Base-by-base conservation (phyloP, 2,797 vertebrate genomes). In the Etheostoma perlongum region DNA sequence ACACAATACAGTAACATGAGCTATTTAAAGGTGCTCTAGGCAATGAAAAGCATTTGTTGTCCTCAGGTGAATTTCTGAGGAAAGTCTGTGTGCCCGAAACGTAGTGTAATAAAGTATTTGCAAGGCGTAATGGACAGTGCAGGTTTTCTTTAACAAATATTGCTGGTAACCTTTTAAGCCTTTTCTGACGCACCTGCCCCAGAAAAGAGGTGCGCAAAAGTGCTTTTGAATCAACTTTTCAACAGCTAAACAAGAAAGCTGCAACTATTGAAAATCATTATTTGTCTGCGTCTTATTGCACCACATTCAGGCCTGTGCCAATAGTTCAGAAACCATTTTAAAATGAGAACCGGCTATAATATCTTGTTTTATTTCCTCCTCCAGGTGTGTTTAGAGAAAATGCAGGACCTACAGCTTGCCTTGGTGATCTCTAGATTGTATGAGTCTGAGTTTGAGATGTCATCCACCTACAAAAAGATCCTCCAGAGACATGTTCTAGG, bases 311-410 rank as follows among this genome's bases (percentile, higher is more conserved):
- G 44, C 25, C 11, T 67, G 49, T 65, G 9, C 36, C 52, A 55
- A 13, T 30, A 42, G 18, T 14, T 48, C n/a, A 59, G 52, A 81
- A 60, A 60, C 3, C 8, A 2, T 48, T 61, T 59, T 55, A 8
- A 64, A 70, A 25, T 51, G 2, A 46, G 23, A 59, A 48, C 9
- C 0, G 3, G 30, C 51, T 74, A 14, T 76, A 18, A 51, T 36
- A 36, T n/a, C 10, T 48, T 54, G 14, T 4, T 72, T 85, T 67
- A 12, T 80, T 73, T 85, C 7, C 18, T 78, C n/a, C 42, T 33
- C 7, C 90, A 96, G 98, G 98, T 99, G 55, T 99, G 98, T 89
- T 88, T 99, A 81, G 98, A 99, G 90, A 99, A 97, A 93, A 91
- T 99, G 91, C 96, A 98, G 93, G 98, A 99, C 78, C 91, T 99